A percentile compares a stretch with the other conserved stretches of the same genome.
These are phyloP conservation scores for Ochropleura plecta DNA, from an alignment of 2,888 invertebrate genomes.

Conservation along the genomic window DNA sequence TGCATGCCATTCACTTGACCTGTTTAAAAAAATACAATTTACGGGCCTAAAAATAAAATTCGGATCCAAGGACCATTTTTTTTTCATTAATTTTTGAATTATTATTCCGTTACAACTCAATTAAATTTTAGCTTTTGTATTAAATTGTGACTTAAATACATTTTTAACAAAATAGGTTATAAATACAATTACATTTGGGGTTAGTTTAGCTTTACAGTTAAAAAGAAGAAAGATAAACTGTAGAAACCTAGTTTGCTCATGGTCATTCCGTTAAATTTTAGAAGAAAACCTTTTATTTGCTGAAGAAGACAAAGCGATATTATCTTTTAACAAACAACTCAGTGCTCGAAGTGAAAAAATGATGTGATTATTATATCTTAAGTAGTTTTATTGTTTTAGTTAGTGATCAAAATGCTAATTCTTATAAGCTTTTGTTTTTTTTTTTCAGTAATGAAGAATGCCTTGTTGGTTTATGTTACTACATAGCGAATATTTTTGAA, in stretches of 20 bases:
- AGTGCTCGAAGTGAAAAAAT: slow-evolving; percentile 32
- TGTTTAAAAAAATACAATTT: slow-evolving; percentile 39
- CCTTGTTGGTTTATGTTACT: too few relatives aligned
- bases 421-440: slow-evolving; percentile 7
- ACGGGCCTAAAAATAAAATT: neutral
- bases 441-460: slow-evolving; percentile 11
- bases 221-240: neutral
- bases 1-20: slow-evolving; percentile 91
- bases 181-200: neutral
- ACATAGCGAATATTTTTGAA: too few relatives aligned
- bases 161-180: neutral
- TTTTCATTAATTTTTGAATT: neutral
- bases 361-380: neutral
- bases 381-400: slow-evolving; percentile 33
- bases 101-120: neutral
- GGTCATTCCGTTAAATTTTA: neutral
- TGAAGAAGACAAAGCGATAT: slow-evolving; percentile 14
- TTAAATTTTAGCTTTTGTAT: slow-evolving; percentile 6
- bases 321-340: neutral
- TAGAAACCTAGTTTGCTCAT: neutral
- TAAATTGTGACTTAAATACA: neutral
- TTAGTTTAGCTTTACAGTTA: neutral
- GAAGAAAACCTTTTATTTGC: neutral
- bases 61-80: slow-evolving; percentile 29
- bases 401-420: slow-evolving; percentile 4